Evolutionary conservation across 2,797 vertebrate species (phyloP).

Genomic region (Salarias fasciatus): DNA sequence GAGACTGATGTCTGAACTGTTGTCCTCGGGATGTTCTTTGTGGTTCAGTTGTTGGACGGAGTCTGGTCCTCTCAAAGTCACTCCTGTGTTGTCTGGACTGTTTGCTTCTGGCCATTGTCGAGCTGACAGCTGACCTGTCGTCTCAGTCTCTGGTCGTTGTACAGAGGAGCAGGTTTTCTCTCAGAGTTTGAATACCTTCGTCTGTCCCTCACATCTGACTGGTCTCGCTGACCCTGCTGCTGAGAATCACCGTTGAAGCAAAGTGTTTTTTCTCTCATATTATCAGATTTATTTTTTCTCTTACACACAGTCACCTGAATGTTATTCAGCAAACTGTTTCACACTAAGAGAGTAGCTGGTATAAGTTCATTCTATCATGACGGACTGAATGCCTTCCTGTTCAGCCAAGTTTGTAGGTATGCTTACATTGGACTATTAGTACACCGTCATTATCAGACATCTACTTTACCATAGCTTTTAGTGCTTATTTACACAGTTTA

Average conservation of each 20-base stretch:
- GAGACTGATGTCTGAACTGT: not conserved
- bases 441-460: no score
- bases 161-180: not conserved
- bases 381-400: no score
- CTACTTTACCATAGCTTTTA: no score
- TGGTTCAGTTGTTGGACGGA: not conserved
- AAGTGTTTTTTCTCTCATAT: no score
- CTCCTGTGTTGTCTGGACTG: no score
- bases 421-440: no score
- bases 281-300: not conserved
- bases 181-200: not conserved
- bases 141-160: not conserved
- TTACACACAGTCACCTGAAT: no score
- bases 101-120: not conserved
- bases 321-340: no score
- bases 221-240: not conserved
- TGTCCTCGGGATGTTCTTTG: not conserved
- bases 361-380: no score
- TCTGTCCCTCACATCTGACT: not conserved
- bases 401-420: no score
- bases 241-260: slow-evolving; percentile 7
- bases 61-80: not conserved
- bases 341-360: no score
- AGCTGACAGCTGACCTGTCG: not conserved
- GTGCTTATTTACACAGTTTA: no score